Evolutionary conservation across 2,888 invertebrate genomes (phyloP), one percentile per base, ranked within the genome.

Genomic region (Dyspetes luteomarginatus): DNA sequence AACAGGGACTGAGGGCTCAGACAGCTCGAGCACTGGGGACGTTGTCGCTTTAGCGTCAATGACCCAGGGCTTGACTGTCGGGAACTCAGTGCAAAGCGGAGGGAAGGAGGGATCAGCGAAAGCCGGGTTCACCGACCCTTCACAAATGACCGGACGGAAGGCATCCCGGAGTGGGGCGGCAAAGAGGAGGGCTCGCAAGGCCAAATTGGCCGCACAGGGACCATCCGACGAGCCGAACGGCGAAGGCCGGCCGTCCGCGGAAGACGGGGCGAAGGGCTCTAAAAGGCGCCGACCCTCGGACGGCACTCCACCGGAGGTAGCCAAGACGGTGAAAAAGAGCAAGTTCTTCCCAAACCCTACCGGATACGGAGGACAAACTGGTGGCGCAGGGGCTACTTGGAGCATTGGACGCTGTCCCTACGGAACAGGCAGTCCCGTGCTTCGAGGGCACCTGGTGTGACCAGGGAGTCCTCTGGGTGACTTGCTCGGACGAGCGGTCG

Each of bases 371-470:
- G 41, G 36, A 48, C 15, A 17, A 64, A 9, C 55, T 80, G 56
- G 24, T 76, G n/a, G 19, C 45, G 7, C 55, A 43, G 26, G 69
- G 26, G 64, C 28, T 80, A 9, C 22, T 71, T 48, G 43, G 7
- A 9, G 65, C 65, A n/a, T 0, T 76, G 48, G 71, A 43, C 19
- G 72, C 64, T 3, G 12, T 71, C 7, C 52, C 76, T 0, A 0
- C 0, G 17, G 74, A 24, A 9, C 26, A 64, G 22, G 43, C 43
- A 4, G 28, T 74, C 30, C 69, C 75, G 7, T 17, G 62, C 68
- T 68, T 75, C 52, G 69, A 79, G 9, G 75, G 79, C 12, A n/a
- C 3, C 62, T 19, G 64, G 0, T 48, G 22, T n/a, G 64, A 76
- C 15, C 56, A 56, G 30, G 64, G 58, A 24, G 50, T 50, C 28